Conservation (phyloP, 2,797 vertebrate genomes). For the Channa striata region DNA sequence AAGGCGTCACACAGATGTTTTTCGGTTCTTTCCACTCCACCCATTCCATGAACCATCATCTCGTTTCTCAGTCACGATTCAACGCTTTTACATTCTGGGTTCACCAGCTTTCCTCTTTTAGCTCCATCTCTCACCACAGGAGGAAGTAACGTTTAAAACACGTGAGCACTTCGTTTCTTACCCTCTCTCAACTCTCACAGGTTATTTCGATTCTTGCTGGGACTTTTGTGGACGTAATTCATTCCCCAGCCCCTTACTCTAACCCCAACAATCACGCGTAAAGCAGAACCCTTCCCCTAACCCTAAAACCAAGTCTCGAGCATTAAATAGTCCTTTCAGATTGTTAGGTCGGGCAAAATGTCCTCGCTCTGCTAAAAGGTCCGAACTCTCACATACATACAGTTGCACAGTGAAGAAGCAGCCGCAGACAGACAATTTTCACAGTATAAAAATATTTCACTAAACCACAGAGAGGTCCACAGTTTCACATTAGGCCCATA, state of each 20-base stretch:
- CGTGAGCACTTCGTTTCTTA: not conserved
- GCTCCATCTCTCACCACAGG: slow-evolving; percentile 8
- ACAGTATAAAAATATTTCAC: slow-evolving; percentile 78
- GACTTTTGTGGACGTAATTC: no score
- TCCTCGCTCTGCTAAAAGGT: no score
- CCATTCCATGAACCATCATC: not conserved
- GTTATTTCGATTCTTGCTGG: no score
- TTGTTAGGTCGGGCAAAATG: no score
- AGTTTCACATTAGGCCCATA: slow-evolving; percentile 62
- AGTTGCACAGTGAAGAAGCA: slow-evolving; percentile 24
- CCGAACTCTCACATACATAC: slow-evolving; percentile 3
- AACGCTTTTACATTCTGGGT: slow-evolving; percentile 43
- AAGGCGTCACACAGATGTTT: slow-evolving; percentile 10
- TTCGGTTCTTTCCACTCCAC: slow-evolving; percentile 15
- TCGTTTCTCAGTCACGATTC: no score
- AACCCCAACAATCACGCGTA: no score
- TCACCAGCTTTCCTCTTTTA: not conserved
- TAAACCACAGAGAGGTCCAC: slow-evolving; percentile 63
- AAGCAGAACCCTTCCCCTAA: no score
- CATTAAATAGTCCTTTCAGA: no score
- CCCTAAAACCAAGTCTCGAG: no score
- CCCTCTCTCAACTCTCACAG: not conserved
- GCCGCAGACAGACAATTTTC: slow-evolving; percentile 58
- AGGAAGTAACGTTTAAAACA: slow-evolving; percentile 20
- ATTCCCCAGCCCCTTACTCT: no score